Conservation (phyloP, 1,140 invertebrate genomes). For the Lepidostoma basale region DNA sequence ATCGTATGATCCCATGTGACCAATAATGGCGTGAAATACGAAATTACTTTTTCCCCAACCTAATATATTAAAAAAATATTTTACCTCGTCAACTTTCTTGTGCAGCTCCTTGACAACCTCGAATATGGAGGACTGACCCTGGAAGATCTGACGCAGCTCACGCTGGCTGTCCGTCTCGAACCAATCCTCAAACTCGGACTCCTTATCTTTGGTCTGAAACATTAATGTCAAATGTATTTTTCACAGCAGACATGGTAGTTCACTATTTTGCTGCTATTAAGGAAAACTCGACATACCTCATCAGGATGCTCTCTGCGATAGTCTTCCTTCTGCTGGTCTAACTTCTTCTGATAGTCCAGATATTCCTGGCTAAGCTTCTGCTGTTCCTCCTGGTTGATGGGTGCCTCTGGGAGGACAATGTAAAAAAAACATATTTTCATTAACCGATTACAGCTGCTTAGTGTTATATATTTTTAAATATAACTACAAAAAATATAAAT, state of each 20-base stretch:
- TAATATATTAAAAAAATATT: no score
- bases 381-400: constrained; percentile 75
- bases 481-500: no score
- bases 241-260: no score
- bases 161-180: constrained; percentile 89
- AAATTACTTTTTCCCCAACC: no score
- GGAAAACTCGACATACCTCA: constrained; percentile 51
- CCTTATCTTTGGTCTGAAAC: no score
- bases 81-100: constrained; percentile 88
- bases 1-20: background rate
- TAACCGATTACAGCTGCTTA: no score
- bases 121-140: constrained; percentile 85
- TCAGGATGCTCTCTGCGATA: constrained; percentile 85
- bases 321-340: constrained; percentile 92
- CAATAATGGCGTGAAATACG: no score
- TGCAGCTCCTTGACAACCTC: constrained; percentile 77
- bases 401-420: constrained; percentile 1
- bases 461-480: no score
- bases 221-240: background rate
- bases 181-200: constrained; percentile 81
- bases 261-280: no score
- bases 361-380: constrained; percentile 90
- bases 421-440: no score
- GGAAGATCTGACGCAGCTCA: constrained; percentile 91
- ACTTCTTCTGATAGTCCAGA: constrained; percentile 89